Conservation (phyloP, 1,140 invertebrate species). For the Druon quercuslanigerum region DNA sequence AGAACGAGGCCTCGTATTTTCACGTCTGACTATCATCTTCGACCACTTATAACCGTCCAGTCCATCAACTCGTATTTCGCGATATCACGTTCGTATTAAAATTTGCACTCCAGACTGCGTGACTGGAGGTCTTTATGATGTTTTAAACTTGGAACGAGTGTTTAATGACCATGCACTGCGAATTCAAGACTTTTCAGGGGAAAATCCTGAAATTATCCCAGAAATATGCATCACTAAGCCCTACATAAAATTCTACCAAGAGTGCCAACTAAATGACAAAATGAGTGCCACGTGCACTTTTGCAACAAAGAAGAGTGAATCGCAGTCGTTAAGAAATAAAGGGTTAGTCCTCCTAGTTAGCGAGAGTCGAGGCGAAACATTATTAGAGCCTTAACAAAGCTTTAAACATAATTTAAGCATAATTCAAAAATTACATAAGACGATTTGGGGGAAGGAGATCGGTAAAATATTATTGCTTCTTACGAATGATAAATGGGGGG, state of each 20-base stretch:
- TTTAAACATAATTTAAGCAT: too few relatives aligned
- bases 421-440: too few relatives aligned
- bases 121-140: constrained; percentile 15
- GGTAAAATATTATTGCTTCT: too few relatives aligned
- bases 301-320: neutral
- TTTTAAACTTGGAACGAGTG: neutral
- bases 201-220: constrained; percentile 9
- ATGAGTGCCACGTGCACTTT: neutral
- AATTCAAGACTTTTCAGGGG: neutral
- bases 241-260: neutral
- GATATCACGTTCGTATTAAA: neutral
- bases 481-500: too few relatives aligned
- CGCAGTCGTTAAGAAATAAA: too few relatives aligned
- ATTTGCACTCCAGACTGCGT: constrained; percentile 18
- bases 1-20: constrained; percentile 20
- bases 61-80: constrained; percentile 22
- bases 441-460: too few relatives aligned
- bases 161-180: constrained; percentile 4
- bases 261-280: constrained; percentile 8
- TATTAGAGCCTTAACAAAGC: neutral
- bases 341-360: too few relatives aligned
- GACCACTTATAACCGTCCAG: constrained; percentile 12
- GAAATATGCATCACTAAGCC: neutral
- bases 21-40: constrained; percentile 20
- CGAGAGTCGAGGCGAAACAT: neutral